These are phyloP conservation scores for Glossophaga mutica DNA, from an alignment of 2,797 vertebrate genomes.

Conservation along the genomic window DNA sequence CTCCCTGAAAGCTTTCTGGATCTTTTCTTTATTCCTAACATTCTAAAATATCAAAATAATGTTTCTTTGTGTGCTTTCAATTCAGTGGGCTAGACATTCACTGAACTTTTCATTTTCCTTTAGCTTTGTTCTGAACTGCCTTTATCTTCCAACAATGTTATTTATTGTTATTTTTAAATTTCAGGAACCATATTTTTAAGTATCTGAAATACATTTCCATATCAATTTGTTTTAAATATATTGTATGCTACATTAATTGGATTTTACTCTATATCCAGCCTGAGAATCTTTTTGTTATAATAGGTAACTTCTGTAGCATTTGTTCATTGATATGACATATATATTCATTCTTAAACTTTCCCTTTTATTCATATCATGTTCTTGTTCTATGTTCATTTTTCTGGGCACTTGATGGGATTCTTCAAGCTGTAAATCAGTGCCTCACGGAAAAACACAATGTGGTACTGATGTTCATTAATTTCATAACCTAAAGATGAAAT, in stretches of 20 bases:
- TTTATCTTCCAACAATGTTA: neutral
- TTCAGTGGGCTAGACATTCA: neutral
- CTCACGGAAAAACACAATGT: neutral
- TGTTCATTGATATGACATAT: neutral
- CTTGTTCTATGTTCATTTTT: neutral
- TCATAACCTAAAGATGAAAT: constrained; percentile 13
- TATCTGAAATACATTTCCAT: neutral
- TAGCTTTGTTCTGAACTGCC: neutral
- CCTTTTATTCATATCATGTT: neutral
- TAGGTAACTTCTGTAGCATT: neutral
- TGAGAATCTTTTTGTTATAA: neutral
- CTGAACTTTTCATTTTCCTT: neutral
- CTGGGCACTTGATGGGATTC: neutral
- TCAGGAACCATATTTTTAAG: neutral
- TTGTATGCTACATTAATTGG: neutral
- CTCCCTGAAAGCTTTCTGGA: neutral
- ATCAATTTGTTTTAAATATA: neutral
- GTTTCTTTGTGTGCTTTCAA: neutral
- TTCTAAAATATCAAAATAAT: neutral
- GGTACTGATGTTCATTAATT: neutral
- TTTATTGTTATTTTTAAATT: neutral
- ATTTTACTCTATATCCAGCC: neutral
- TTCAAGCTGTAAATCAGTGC: neutral
- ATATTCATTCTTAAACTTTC: neutral
- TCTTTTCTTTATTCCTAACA: neutral